Evolutionary conservation across 2,113 vertebrate species (phyloP).

Genomic region (Nerophis ophidion): DNA sequence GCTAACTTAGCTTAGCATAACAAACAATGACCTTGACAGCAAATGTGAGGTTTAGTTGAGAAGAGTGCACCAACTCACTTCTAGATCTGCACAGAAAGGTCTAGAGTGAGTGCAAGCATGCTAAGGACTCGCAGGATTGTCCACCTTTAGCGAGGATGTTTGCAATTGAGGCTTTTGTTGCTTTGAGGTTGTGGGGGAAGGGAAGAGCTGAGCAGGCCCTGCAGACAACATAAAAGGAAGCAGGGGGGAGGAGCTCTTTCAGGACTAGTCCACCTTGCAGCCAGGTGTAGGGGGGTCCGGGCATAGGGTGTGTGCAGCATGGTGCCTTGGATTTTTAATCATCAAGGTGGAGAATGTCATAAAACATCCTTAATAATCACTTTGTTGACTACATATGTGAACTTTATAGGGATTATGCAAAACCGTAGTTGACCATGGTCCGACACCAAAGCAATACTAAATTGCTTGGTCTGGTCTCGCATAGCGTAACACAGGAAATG

Average conservation of each 20-base stretch:
- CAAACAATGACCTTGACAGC: background rate
- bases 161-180: conserved; percentile 39
- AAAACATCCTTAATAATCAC: background rate
- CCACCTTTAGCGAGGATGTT: conserved; percentile 37
- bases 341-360: background rate
- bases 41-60: conserved; percentile 4
- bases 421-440: background rate
- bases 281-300: conserved; percentile 9
- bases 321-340: background rate
- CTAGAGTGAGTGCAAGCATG: conserved; percentile 13
- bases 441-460: background rate
- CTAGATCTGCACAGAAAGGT: background rate
- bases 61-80: background rate
- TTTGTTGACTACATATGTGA: background rate
- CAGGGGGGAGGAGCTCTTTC: conserved; percentile 41
- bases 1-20: conserved; percentile 5
- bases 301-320: conserved; percentile 3
- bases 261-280: conserved; percentile 34
- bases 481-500: background rate
- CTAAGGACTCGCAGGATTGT: conserved; percentile 19
- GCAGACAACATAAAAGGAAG: conserved; percentile 33
- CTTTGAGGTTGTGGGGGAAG: conserved; percentile 33
- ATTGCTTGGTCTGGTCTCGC: too few species aligned
- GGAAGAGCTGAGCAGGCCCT: conserved; percentile 22
- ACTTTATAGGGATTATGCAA: background rate